Conservation (phyloP, 2,797 vertebrate genomes). For the Macrochelys suwanniensis region DNA sequence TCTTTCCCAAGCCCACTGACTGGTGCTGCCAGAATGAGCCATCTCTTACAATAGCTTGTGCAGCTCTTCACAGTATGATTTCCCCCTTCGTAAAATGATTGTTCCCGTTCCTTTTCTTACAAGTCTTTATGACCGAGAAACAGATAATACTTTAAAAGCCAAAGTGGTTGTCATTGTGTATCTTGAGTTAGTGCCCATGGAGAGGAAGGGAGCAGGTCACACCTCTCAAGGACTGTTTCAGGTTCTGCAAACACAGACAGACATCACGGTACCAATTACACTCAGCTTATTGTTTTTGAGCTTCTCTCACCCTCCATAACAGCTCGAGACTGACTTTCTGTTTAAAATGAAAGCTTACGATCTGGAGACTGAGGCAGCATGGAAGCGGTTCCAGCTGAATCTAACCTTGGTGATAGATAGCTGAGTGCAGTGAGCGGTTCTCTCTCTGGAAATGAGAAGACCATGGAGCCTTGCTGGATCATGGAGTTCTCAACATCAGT, state of each 20-base stretch:
- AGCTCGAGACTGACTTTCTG: not conserved
- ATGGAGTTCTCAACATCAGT: not conserved
- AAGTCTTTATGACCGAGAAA: not conserved
- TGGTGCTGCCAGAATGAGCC: not conserved
- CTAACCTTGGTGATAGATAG: not conserved
- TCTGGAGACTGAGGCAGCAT: not conserved
- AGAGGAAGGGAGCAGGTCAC: not conserved
- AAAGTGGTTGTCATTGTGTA: too few species aligned
- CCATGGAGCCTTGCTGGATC: not conserved
- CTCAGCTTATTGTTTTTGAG: not conserved
- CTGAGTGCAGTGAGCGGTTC: accelerated
- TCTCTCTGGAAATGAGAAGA: not conserved
- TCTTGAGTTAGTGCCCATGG: not conserved
- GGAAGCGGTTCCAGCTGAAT: not conserved
- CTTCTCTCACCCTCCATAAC: not conserved
- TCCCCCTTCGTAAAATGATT: not conserved
- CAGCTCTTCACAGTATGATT: not conserved
- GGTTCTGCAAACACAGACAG: not conserved
- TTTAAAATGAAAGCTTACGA: not conserved
- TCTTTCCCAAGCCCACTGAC: not conserved
- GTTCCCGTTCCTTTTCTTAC: not conserved
- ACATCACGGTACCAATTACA: too few species aligned
- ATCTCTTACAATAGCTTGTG: not conserved
- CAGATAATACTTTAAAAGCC: not conserved
- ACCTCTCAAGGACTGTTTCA: not conserved